Percentiles rank a stretch among this genome's conserved stretches.
Conservation (phyloP, 2,113 vertebrate species). For the Oceanodroma tethys region DNA sequence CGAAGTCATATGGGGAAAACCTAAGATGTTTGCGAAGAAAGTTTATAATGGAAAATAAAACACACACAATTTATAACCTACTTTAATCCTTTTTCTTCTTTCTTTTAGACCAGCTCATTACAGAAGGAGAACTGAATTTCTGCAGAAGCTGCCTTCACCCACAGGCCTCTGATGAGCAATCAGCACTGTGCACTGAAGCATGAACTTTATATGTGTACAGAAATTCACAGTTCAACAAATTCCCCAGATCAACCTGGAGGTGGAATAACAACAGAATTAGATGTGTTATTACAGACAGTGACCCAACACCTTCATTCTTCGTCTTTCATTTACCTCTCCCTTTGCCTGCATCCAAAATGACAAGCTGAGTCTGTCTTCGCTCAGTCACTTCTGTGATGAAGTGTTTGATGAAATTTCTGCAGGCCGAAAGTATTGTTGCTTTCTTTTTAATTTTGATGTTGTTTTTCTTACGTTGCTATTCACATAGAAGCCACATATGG, state of each 20-base stretch:
- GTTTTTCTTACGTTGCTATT: neutral
- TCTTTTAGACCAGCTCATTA: conserved; percentile 52
- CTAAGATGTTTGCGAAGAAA: neutral
- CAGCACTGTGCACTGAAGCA: conserved; percentile 53
- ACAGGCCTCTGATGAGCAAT: conserved; percentile 59
- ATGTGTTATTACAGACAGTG: conserved; percentile 63
- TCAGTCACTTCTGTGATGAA: neutral
- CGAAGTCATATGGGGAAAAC: neutral
- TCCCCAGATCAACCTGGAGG: conserved; percentile 49
- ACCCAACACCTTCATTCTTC: conserved; percentile 43
- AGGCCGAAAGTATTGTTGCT: neutral
- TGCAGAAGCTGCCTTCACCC: conserved; percentile 25
- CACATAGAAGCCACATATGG: neutral
- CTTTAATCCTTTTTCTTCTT: conserved; percentile 49
- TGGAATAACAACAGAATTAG: conserved; percentile 60
- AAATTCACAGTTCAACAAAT: conserved; percentile 62
- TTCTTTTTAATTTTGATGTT: conserved; percentile 14
- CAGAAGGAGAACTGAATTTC: conserved; percentile 34
- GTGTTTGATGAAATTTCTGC: conserved; percentile 26
- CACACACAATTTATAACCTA: neutral
- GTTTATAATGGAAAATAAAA: conserved; percentile 28
- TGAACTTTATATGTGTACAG: conserved; percentile 44
- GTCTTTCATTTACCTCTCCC: conserved; percentile 43
- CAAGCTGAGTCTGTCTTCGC: neutral
- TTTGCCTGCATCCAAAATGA: neutral